These are phyloP conservation scores for Cataglyphis rosenhaueri DNA, from an alignment of 2,888 invertebrate species.

Conservation along the genomic window DNA sequence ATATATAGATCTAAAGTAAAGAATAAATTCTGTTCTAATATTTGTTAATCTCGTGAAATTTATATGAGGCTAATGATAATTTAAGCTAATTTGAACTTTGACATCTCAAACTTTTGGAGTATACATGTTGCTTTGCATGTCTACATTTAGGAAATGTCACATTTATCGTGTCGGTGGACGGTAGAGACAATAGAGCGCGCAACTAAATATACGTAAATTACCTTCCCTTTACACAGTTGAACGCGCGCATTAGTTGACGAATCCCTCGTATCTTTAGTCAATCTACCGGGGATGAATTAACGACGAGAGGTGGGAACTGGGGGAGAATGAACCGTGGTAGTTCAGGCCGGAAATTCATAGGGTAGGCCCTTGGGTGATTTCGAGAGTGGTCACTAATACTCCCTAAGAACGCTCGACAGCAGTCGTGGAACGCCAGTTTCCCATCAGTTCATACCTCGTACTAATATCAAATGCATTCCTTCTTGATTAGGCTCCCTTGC, in stretches of 20 bases:
- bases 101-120: conserved; percentile 22
- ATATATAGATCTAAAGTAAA: not conserved
- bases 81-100: conserved; percentile 40
- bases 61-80: conserved; percentile 2
- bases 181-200: conserved; percentile 41
- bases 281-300: conserved; percentile 74
- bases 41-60: not conserved
- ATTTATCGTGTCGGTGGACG: conserved; percentile 41
- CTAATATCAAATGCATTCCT: conserved; percentile 82
- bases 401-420: conserved; percentile 80
- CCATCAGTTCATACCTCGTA: conserved; percentile 78
- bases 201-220: conserved; percentile 53
- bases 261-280: conserved; percentile 74
- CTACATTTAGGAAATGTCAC: conserved; percentile 41
- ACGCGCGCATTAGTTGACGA: conserved; percentile 74
- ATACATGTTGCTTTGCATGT: conserved; percentile 21
- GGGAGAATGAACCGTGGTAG: conserved; percentile 73
- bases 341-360: conserved; percentile 77
- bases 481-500: conserved; percentile 80
- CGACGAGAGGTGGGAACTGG: conserved; percentile 75
- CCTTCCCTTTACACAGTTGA: conserved; percentile 64
- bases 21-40: not conserved
- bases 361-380: conserved; percentile 80
- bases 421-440: conserved; percentile 78
- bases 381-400: conserved; percentile 83